Conservation (phyloP, 2,888 invertebrate species). For the Chaitophorus viminalis region DNA sequence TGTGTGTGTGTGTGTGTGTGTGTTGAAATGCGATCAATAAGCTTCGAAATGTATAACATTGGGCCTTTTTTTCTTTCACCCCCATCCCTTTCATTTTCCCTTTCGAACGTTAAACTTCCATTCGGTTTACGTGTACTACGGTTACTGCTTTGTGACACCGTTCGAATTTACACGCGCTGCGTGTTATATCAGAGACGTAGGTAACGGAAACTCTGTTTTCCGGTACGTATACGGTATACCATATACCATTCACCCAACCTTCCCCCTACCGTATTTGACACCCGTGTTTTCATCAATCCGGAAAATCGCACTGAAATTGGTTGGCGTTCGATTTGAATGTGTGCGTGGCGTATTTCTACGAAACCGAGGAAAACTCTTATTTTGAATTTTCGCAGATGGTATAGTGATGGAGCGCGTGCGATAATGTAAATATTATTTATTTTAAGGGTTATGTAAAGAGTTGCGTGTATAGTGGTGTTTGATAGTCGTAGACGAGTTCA, state of each 20-base stretch:
- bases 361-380: background rate
- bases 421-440: background rate
- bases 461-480: too few species aligned
- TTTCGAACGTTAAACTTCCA: conserved; percentile 12
- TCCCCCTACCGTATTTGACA: background rate
- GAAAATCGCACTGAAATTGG: background rate
- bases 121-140: conserved; percentile 2
- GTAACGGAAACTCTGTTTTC: background rate
- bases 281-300: background rate
- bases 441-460: conserved; percentile 3
- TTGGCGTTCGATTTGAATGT: background rate
- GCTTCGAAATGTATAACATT: conserved; percentile 51
- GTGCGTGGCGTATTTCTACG: background rate
- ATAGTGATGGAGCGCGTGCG: too few species aligned
- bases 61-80: conserved; percentile 8
- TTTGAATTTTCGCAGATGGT: background rate
- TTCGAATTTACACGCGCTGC: background rate
- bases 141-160: background rate
- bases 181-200: background rate
- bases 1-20: conserved; percentile 13
- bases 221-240: background rate
- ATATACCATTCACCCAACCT: background rate
- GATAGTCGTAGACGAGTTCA: conserved; percentile 9
- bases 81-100: background rate
- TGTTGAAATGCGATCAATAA: conserved; percentile 61